These are phyloP conservation scores for Oxyura jamaicensis DNA, from an alignment of 2,113 vertebrate genomes.

Conservation along the genomic window DNA sequence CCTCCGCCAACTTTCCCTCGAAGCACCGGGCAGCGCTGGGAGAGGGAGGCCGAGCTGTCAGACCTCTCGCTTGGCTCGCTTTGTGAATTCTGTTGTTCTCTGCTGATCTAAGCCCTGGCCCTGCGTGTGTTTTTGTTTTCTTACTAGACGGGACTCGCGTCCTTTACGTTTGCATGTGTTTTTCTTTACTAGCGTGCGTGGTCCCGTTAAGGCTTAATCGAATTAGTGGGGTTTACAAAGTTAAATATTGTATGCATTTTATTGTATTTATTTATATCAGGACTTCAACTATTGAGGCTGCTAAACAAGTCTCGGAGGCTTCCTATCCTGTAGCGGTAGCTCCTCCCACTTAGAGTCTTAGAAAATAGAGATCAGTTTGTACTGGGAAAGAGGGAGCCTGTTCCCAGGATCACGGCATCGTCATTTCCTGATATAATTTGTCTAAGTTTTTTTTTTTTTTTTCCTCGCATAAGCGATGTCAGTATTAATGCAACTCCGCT, in stretches of 20 bases:
- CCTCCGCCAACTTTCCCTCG: background rate
- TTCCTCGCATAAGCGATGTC: background rate
- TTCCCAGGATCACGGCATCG: slow-evolving; percentile 49
- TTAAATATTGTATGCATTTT: background rate
- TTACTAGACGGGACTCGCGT: background rate
- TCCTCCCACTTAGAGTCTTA: slow-evolving; percentile 61
- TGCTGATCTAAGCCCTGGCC: background rate
- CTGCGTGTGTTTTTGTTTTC: background rate
- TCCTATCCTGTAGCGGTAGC: background rate
- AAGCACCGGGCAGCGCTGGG: background rate
- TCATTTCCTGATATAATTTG: slow-evolving; percentile 64
- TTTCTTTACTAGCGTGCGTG: background rate
- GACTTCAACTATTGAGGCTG: background rate
- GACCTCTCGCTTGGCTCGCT: background rate
- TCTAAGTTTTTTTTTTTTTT: background rate
- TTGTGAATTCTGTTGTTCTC: background rate
- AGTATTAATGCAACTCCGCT: background rate
- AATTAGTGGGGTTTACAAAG: background rate
- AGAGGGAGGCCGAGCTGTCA: background rate
- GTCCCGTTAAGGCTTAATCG: background rate
- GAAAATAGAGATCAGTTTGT: slow-evolving; percentile 56
- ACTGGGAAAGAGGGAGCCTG: slow-evolving; percentile 37
- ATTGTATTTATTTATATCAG: background rate
- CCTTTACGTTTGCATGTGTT: background rate
- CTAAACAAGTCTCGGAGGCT: background rate